Base-by-base conservation (phyloP, 2,113 vertebrate species). In the Marcusenius ussheri region DNA sequence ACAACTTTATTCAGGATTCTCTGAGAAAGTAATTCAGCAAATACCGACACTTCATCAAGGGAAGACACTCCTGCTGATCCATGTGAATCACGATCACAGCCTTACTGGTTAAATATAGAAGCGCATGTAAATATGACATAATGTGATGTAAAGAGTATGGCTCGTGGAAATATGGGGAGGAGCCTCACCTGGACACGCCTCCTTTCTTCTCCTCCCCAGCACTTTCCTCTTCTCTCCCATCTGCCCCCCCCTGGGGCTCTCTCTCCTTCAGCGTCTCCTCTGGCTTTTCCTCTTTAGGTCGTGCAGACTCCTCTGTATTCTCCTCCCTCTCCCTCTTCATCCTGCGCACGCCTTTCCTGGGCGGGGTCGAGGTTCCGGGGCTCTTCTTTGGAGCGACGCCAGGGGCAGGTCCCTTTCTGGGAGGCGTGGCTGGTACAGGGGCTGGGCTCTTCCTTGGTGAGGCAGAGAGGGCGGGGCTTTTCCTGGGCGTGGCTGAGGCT, bases 311-410 rank as follows among this genome's bases (percentile, higher is more conserved):
- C 83, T 93, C 93, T 1, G 94, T 91, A 35, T 93, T 90, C 6
- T 92, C 93, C 70, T 89, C 92, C 87, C 89, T 93, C 53, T 94
- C 95, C 45, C 91, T 94, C 92, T 94, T 95, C 15, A 92, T 42
- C 91, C 90, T 94, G 46, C 92, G 93, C 2, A 86, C 92, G 85
- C 91, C 95, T 88, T 94, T 96, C 86, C 91, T 89, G 9, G 80
- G 50, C 2, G 80, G 80, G 5, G 89, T 84, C 1, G 89, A 93
- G 2, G 93, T 94, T 3, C 95, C 93, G 0, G 96, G 95, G 91
- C 95, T 96, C 80, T 95, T 95, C 91, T 96, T 96, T 51, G 95
- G 58, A 19, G 95, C 94, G 0, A 95, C 96, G 89, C 95, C 95
- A 0, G 94, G 91, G 7, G 95, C 94, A 5, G 93, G 94, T 83